Percentiles rank a stretch among this genome's conserved stretches.
phyloP scores from a whole-genome alignment of 2,797 vertebrate species.

The Sebastes nivosus region DNA sequence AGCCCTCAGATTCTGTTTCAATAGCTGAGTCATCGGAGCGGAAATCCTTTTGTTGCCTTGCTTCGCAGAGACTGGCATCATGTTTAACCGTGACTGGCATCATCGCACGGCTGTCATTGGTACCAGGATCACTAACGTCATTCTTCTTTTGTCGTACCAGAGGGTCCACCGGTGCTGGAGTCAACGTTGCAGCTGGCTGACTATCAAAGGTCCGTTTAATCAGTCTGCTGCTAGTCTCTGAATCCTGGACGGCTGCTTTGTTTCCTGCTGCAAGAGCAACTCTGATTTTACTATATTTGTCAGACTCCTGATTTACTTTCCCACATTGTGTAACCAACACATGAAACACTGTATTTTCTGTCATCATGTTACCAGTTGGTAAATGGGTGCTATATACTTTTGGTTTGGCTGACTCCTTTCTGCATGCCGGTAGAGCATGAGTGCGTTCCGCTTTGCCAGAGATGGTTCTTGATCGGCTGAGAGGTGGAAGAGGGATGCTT shows the following conservation, averaged over 20 bases:
- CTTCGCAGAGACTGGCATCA: slow-evolving; percentile 17
- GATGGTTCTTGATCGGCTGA: slow-evolving; percentile 51
- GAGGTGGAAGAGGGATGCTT: slow-evolving; percentile 69
- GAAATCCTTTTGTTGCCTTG: slow-evolving; percentile 44
- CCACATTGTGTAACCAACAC: neutral
- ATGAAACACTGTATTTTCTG: slow-evolving; percentile 13
- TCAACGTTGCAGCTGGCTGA: slow-evolving; percentile 21
- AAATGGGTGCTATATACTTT: slow-evolving; percentile 15
- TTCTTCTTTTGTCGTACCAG: slow-evolving; percentile 35
- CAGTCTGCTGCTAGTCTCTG: slow-evolving; percentile 22
- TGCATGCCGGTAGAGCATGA: neutral
- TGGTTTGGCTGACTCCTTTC: neutral
- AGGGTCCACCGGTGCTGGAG: slow-evolving; percentile 7
- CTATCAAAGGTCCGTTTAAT: slow-evolving; percentile 32
- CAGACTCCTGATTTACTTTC: slow-evolving; percentile 10
- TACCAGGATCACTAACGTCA: slow-evolving; percentile 17
- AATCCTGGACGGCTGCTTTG: slow-evolving; percentile 18
- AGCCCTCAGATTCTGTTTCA: slow-evolving; percentile 69
- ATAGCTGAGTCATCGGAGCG: slow-evolving; percentile 62
- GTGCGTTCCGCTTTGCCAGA: neutral
- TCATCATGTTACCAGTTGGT: slow-evolving; percentile 14
- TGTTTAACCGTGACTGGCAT: slow-evolving; percentile 41
- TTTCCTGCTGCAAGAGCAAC: slow-evolving; percentile 9
- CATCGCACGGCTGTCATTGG: slow-evolving; percentile 23
- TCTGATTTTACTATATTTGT: slow-evolving; percentile 26